Percentiles rank a stretch among this genome's conserved stretches.
Conservation (phyloP, 1,140 invertebrate species). For the Brachionus calyciflorus region DNA sequence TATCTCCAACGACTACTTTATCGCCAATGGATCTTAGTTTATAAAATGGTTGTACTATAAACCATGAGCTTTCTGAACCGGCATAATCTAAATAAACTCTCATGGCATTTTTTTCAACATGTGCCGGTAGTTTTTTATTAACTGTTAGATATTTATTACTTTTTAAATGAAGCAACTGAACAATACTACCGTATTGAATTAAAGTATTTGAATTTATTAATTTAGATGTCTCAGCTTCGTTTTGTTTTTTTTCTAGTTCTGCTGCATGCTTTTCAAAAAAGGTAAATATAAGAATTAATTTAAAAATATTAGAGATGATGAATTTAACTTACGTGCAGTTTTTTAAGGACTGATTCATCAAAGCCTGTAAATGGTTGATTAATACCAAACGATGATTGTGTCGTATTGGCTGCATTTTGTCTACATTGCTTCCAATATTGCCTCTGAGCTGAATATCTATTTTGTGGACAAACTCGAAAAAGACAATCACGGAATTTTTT, state of each 20-base stretch:
- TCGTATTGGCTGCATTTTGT: constrained; percentile 21
- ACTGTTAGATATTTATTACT: constrained; percentile 98
- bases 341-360: constrained; percentile 45
- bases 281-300: constrained; percentile 47
- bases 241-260: constrained; percentile 95
- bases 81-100: constrained; percentile 90
- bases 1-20: constrained; percentile 87
- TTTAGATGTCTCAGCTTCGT: constrained; percentile 93
- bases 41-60: constrained; percentile 95
- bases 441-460: constrained; percentile 97
- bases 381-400: background rate
- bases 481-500: constrained; percentile 98
- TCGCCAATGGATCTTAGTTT: constrained; percentile 90
- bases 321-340: constrained; percentile 19
- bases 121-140: constrained; percentile 90
- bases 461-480: constrained; percentile 98
- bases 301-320: background rate
- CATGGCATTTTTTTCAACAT: constrained; percentile 98
- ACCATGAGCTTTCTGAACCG: constrained; percentile 98
- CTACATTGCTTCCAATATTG: constrained; percentile 83
- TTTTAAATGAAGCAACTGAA: constrained; percentile 87
- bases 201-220: constrained; percentile 72
- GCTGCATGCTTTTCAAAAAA: constrained; percentile 84
- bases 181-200: constrained; percentile 78
- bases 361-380: background rate